Evolutionary conservation across 2,113 vertebrate species (phyloP).

Genomic region (Garra rufa): DNA sequence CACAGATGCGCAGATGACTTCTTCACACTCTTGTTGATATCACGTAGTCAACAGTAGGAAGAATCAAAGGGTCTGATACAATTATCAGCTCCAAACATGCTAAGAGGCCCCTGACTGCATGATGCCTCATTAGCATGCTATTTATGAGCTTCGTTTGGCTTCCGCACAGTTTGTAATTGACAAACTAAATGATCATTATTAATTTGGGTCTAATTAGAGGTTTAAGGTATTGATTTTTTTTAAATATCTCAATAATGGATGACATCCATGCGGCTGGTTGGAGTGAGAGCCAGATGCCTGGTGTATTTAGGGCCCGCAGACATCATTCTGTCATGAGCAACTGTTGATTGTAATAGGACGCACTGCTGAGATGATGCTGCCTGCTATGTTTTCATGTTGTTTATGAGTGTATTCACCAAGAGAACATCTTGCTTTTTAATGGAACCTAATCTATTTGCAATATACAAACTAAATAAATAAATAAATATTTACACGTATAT

Average conservation of each 20-base stretch:
- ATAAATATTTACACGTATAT: not conserved
- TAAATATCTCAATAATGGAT: constrained; percentile 51
- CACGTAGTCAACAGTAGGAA: constrained; percentile 20
- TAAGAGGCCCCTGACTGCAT: constrained; percentile 46
- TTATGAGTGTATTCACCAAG: constrained; percentile 23
- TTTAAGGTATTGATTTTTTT: constrained; percentile 56
- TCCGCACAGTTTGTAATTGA: constrained; percentile 56
- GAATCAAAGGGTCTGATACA: constrained; percentile 33
- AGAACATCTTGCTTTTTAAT: not conserved
- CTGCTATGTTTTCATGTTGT: constrained; percentile 23
- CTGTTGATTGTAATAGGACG: constrained; percentile 19
- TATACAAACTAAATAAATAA: not conserved
- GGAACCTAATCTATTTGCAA: not conserved
- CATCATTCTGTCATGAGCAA: constrained; percentile 38
- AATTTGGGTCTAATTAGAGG: constrained; percentile 60
- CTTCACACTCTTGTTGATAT: not conserved
- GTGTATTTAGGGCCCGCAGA: constrained; percentile 10
- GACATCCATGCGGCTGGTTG: constrained; percentile 37
- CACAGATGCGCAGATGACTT: not conserved
- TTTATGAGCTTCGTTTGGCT: constrained; percentile 51
- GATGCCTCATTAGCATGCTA: constrained; percentile 57
- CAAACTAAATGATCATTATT: constrained; percentile 60
- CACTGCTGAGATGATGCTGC: constrained; percentile 33
- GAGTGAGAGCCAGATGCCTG: constrained; percentile 41
- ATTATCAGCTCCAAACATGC: constrained; percentile 52